These are phyloP conservation scores for Bungarus multicinctus DNA, from an alignment of 2,113 vertebrate genomes.

Conservation along the genomic window DNA sequence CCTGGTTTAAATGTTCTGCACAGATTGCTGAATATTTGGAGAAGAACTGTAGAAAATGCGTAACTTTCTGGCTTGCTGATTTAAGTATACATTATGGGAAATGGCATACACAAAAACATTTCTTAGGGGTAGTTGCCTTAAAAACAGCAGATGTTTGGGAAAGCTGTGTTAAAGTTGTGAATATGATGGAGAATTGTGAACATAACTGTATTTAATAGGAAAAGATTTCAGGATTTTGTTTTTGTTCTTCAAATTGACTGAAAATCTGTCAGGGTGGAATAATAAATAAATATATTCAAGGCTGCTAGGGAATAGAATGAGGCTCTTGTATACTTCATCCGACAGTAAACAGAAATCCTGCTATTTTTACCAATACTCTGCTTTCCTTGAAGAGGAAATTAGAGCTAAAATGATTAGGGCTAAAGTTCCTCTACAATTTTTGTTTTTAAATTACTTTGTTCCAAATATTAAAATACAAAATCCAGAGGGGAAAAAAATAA, in stretches of 20 bases:
- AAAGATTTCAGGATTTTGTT: not conserved
- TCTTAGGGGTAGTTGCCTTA: not conserved
- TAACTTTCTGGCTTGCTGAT: not conserved
- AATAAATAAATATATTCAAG: not conserved
- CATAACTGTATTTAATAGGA: not conserved
- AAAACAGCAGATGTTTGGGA: not conserved
- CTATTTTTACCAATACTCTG: not conserved
- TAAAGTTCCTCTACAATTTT: not conserved
- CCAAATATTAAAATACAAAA: not conserved
- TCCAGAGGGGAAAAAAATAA: not conserved
- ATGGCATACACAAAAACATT: not conserved
- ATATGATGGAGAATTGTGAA: not conserved
- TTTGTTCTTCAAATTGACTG: not conserved
- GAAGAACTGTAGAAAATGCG: not conserved
- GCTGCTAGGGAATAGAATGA: not conserved
- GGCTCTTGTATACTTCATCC: not conserved
- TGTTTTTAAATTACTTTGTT: too few species aligned
- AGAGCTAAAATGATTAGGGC: not conserved
- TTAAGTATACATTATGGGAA: not conserved
- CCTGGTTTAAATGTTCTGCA: not conserved
- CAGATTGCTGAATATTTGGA: not conserved
- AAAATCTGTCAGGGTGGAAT: not conserved
- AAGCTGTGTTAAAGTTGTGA: not conserved
- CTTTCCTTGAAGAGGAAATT: not conserved
- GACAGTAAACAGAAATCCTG: not conserved